A percentile compares a stretch with the other conserved stretches of the same genome.
Conservation (phyloP, 2,797 vertebrate species). For the Champsocephalus esox region DNA sequence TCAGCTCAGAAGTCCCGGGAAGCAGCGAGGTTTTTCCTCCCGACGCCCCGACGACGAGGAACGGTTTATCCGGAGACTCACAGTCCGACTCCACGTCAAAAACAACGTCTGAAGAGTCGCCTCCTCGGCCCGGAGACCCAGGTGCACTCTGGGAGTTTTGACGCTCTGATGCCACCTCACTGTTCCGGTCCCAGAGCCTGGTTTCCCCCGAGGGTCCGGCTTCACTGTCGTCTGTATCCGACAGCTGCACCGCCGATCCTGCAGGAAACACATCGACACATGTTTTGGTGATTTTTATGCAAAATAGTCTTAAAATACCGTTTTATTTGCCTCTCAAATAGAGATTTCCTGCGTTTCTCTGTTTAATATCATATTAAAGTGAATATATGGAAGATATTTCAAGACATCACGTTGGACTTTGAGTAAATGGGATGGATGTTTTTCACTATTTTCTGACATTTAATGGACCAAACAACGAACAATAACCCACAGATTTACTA, state of each 20-base stretch:
- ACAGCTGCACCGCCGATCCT: conserved; percentile 44
- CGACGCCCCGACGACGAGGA: conserved; percentile 15
- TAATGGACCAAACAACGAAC: too few relatives aligned
- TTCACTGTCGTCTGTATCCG: conserved; percentile 24
- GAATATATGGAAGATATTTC: too few relatives aligned
- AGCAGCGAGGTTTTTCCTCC: conserved; percentile 33
- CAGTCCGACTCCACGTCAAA: conserved; percentile 64
- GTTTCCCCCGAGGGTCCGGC: conserved; percentile 29
- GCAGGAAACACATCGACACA: conserved; percentile 18
- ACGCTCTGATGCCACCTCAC: background rate
- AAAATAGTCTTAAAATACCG: too few relatives aligned
- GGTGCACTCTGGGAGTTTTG: background rate
- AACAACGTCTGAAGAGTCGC: conserved; percentile 10
- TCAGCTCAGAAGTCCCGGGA: conserved; percentile 39
- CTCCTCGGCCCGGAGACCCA: conserved; percentile 40
- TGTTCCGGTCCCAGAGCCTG: conserved; percentile 55
- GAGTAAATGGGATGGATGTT: too few relatives aligned
- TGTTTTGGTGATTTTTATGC: too few relatives aligned
- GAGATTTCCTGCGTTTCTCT: too few relatives aligned
- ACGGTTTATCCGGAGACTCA: conserved; percentile 19
- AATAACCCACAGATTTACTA: too few relatives aligned
- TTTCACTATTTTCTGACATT: too few relatives aligned
- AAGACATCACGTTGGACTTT: too few relatives aligned
- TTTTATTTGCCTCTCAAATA: too few relatives aligned
- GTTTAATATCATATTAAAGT: too few relatives aligned